Conservation (phyloP, 2,113 vertebrate species). For the Cnemophilus loriae region DNA sequence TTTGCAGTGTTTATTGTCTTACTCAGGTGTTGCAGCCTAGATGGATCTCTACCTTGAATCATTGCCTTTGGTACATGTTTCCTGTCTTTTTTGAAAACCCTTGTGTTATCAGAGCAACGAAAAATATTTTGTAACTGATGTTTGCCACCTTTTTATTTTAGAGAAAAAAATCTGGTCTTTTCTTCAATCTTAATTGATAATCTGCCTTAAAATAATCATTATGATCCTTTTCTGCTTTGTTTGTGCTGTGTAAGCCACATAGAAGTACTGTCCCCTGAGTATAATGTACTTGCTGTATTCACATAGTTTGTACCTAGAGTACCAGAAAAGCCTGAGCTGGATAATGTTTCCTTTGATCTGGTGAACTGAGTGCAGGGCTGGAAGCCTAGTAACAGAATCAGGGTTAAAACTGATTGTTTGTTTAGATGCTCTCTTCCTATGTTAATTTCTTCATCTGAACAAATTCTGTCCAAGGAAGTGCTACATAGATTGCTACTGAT, state of each 20-base stretch:
- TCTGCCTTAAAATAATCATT: no score
- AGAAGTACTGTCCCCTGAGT: not conserved
- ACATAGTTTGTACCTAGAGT: not conserved
- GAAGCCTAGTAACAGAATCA: not conserved
- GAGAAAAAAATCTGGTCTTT: not conserved
- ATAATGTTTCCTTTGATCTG: not conserved
- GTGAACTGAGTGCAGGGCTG: not conserved
- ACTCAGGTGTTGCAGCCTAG: not conserved
- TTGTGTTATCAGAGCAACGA: not conserved
- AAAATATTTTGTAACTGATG: not conserved
- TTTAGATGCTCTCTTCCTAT: not conserved
- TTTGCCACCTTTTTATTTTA: not conserved
- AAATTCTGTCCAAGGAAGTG: not conserved
- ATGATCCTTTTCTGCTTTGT: not conserved
- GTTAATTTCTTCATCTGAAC: not conserved
- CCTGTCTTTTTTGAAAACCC: not conserved
- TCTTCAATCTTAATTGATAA: not conserved
- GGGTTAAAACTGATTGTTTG: not conserved
- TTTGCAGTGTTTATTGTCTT: not conserved
- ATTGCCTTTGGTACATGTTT: not conserved
- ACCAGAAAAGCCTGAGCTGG: not conserved
- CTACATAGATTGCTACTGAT: not conserved
- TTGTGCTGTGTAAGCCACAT: not conserved
- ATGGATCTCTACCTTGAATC: not conserved
- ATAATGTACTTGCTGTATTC: not conserved